These are phyloP conservation scores for Creontiades dilutus DNA, from an alignment of 2,888 invertebrate species.

Conservation along the genomic window DNA sequence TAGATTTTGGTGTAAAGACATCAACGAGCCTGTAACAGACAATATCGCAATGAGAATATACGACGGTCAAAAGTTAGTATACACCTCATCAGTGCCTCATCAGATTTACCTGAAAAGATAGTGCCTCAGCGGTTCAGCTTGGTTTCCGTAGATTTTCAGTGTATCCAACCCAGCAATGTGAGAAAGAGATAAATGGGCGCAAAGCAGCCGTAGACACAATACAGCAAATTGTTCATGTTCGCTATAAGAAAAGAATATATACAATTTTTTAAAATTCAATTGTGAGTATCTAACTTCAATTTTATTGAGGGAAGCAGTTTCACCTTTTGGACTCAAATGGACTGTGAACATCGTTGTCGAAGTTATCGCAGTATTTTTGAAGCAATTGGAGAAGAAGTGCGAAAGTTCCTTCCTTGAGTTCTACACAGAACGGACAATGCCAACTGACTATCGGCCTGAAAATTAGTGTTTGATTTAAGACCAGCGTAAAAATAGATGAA, in stretches of 20 bases:
- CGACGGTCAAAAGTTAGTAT: neutral
- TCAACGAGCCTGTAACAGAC: slow-evolving; percentile 78
- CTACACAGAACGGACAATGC: slow-evolving; percentile 83
- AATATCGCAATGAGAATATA: slow-evolving; percentile 54
- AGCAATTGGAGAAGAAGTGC: slow-evolving; percentile 81
- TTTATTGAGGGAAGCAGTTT: neutral
- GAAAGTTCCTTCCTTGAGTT: slow-evolving; percentile 83
- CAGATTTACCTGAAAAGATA: slow-evolving; percentile 80
- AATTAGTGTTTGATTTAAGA: slow-evolving; percentile 19
- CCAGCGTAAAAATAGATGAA: too few species aligned
- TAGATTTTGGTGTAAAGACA: slow-evolving; percentile 79
- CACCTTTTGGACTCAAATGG: slow-evolving; percentile 79
- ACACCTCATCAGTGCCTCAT: neutral
- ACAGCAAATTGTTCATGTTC: slow-evolving; percentile 82
- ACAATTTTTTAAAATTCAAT: neutral
- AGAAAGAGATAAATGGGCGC: slow-evolving; percentile 82
- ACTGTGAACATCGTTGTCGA: slow-evolving; percentile 79
- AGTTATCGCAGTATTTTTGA: slow-evolving; percentile 81
- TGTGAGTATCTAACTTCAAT: neutral
- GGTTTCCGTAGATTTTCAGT: slow-evolving; percentile 80
- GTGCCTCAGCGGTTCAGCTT: slow-evolving; percentile 81
- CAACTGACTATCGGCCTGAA: slow-evolving; percentile 80
- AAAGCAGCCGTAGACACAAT: slow-evolving; percentile 81
- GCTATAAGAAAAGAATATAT: slow-evolving; percentile 76
- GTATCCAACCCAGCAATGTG: slow-evolving; percentile 80